phyloP scores from a whole-genome alignment of 2,888 invertebrate genomes.

The Andricus quercusramuli region DNA sequence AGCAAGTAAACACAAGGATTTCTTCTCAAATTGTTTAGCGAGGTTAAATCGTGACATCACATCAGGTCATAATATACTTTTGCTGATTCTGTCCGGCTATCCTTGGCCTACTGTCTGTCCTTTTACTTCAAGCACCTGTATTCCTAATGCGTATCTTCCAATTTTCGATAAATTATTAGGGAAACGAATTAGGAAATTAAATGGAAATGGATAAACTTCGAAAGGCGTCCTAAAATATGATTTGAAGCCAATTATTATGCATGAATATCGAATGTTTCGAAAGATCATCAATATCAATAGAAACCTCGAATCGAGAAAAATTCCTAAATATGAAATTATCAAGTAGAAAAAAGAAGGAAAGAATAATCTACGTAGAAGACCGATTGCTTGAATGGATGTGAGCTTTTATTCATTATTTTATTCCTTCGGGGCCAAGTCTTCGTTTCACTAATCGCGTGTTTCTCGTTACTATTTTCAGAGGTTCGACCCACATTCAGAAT shows the following conservation, averaged over 20 bases:
- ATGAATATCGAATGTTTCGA: not conserved
- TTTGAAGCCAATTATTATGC: not conserved
- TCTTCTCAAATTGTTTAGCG: slow-evolving; percentile 34
- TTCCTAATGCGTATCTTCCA: slow-evolving; percentile 1
- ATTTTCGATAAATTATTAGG: not conserved
- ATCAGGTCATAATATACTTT: slow-evolving; percentile 43
- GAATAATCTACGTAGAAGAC: not conserved
- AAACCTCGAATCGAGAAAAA: not conserved
- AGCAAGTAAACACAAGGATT: not conserved
- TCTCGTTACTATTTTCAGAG: slow-evolving; percentile 65
- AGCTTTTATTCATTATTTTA: slow-evolving; percentile 16
- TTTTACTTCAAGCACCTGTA: slow-evolving; percentile 35
- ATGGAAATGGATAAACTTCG: not conserved
- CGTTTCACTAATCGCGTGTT: slow-evolving; percentile 15
- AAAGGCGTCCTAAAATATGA: not conserved
- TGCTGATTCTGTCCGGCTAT: slow-evolving; percentile 47
- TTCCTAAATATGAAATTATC: not conserved
- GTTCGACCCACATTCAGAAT: slow-evolving; percentile 71
- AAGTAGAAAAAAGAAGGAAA: not conserved
- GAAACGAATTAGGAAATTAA: not conserved
- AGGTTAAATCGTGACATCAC: slow-evolving; percentile 43
- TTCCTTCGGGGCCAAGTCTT: slow-evolving; percentile 18
- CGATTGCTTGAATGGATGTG: slow-evolving; percentile 32
- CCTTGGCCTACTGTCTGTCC: slow-evolving; percentile 58
- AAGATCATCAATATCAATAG: not conserved